These are phyloP conservation scores for Corythornis cristatus DNA, from an alignment of 2,113 vertebrate species.

Conservation along the genomic window DNA sequence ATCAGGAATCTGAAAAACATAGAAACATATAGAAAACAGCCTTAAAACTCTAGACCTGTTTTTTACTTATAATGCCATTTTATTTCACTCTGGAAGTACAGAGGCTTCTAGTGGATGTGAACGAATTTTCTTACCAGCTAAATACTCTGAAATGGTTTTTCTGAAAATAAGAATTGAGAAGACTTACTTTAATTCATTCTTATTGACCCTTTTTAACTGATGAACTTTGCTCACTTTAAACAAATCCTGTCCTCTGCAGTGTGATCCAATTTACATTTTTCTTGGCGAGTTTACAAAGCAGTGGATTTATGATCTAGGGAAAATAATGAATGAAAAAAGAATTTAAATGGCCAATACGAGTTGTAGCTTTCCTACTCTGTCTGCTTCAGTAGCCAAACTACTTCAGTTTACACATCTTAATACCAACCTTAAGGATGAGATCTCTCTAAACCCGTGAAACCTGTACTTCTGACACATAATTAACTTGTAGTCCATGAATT, in stretches of 20 bases:
- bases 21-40: background rate
- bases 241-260: background rate
- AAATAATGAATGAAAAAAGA: conserved; percentile 10
- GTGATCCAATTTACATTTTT: background rate
- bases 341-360: background rate
- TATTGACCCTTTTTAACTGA: background rate
- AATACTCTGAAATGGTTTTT: background rate
- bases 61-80: background rate
- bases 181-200: background rate
- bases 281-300: background rate
- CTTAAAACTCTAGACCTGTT: background rate
- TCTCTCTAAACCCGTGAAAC: background rate
- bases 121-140: background rate
- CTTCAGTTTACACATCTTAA: background rate
- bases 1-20: background rate
- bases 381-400: background rate
- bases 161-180: background rate
- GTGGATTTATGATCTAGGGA: background rate
- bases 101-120: background rate
- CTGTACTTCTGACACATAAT: background rate
- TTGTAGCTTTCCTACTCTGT: background rate
- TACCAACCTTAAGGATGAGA: background rate
- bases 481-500: background rate
- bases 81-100: background rate
- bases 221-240: background rate